Conservation (phyloP, 2,888 invertebrate genomes). For the Meiosimyza platycephala region DNA sequence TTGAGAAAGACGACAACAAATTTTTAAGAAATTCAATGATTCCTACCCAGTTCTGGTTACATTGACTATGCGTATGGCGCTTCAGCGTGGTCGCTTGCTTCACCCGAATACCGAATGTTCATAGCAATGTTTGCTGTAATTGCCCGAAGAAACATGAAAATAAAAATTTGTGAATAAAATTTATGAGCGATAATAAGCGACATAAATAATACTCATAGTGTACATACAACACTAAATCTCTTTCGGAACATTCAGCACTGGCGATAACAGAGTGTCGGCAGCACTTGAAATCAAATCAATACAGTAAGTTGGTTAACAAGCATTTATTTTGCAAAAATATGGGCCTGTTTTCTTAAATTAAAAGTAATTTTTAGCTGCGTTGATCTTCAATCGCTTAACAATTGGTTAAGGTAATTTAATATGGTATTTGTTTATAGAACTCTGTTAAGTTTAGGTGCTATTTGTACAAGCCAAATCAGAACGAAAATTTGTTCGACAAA, state of each 20-base stretch:
- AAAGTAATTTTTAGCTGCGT: no score
- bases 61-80: not conserved
- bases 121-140: not conserved
- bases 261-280: not conserved
- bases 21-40: not conserved
- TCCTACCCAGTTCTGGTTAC: not conserved
- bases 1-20: not conserved
- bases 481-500: no score
- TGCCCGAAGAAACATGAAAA: no score
- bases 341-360: no score
- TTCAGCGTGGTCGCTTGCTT: not conserved
- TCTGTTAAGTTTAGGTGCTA: no score
- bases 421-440: no score
- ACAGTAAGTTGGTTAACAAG: no score
- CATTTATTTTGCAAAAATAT: no score
- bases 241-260: not conserved
- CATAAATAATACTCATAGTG: not conserved
- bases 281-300: no score
- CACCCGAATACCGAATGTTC: conserved; percentile 4
- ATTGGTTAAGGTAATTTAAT: no score
- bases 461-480: no score
- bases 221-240: not conserved
- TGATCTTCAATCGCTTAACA: no score
- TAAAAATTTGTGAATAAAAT: not conserved
- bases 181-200: conserved; percentile 15